Base-by-base conservation (phyloP, 1,140 invertebrate genomes). In the Mesaphorura yosii region DNA sequence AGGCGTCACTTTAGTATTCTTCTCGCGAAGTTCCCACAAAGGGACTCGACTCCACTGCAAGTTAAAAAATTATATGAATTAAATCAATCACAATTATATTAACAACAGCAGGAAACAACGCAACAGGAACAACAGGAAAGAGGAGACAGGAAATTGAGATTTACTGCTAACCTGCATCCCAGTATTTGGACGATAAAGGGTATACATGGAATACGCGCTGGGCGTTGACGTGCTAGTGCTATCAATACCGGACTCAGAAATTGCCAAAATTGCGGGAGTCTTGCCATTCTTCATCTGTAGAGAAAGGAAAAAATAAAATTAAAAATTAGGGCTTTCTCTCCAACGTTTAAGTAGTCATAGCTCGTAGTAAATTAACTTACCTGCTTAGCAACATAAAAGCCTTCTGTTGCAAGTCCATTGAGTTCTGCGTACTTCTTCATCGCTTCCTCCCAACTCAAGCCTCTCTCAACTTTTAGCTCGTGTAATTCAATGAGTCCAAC, bases 371-470 rank as follows among this genome's bases (percentile, higher is more conserved):
- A 26, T 27, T 14, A 27, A 29, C 38, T 41, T 65, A 78, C 76
- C 72, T 88, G 81, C 67, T 82, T 79, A 22, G 86, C 87, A n/a
- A 93, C 66, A 69, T 93, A 96, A 72, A 93, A 96, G 7, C 92
- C 91, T 69, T 94, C 90, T 55, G 85, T 80, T 27, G 79, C 69
- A n/a, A n/a, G n/a, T 22, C 72, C 71, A 48, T 66, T 64, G 42
- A 73, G 69, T 28, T 76, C 69, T 4, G 66, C 67, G 64, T 67
- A 76, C 66, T 88, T 82, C 27, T 93, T 84, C 53, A 82, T 71
- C 2, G 89, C 90, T 58, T 88, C 82, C 27, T 82, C 74, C 90
- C 91, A 98, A 34, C 81, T 83, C 81, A 98, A 84, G 39, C 93
- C 91, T 52, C 92, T 73, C 70, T 98, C 92, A 1, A 96, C 88